A percentile compares a stretch with the other conserved stretches of the same genome.
These are phyloP conservation scores for Acipenser ruthenus DNA, from an alignment of 2,797 vertebrate genomes.

Conservation along the genomic window DNA sequence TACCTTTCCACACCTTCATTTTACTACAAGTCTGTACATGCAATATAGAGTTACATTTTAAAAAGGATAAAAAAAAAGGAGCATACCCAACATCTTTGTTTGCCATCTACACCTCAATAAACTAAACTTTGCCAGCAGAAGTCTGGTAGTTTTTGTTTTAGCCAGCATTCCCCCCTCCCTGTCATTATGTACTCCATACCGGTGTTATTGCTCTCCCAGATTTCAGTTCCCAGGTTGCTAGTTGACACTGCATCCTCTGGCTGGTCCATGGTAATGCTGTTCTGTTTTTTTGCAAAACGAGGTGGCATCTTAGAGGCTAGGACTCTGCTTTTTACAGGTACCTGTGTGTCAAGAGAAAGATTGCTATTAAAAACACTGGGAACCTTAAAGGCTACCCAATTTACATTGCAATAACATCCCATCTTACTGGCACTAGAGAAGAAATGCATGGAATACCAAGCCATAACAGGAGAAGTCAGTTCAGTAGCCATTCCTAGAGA, in stretches of 20 bases:
- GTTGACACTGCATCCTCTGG: slow-evolving; percentile 70
- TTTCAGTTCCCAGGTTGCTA: slow-evolving; percentile 88
- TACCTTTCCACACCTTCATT: slow-evolving; percentile 45
- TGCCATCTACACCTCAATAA: too few relatives aligned
- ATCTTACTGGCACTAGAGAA: too few relatives aligned
- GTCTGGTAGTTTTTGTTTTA: too few relatives aligned
- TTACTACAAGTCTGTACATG: slow-evolving; percentile 24
- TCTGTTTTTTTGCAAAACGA: slow-evolving; percentile 94
- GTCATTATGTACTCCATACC: slow-evolving; percentile 45
- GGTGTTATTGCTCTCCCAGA: slow-evolving; percentile 91
- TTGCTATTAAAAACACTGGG: neutral
- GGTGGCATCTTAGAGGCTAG: slow-evolving; percentile 90
- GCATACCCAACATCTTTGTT: too few relatives aligned
- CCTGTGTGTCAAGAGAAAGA: slow-evolving; percentile 42
- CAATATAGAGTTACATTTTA: too few relatives aligned
- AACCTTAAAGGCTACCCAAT: neutral
- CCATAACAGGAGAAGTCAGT: too few relatives aligned
- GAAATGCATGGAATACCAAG: too few relatives aligned
- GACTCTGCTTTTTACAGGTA: slow-evolving; percentile 70
- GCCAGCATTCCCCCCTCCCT: too few relatives aligned
- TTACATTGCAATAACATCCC: too few relatives aligned
- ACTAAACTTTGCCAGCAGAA: too few relatives aligned
- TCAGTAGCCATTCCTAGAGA: too few relatives aligned
- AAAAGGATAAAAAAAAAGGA: slow-evolving; percentile 25
- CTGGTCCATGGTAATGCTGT: slow-evolving; percentile 77